Evolutionary conservation across 2,888 invertebrate species (phyloP), one percentile per base, ranked within the genome.

Genomic region (Acheta domesticus): DNA sequence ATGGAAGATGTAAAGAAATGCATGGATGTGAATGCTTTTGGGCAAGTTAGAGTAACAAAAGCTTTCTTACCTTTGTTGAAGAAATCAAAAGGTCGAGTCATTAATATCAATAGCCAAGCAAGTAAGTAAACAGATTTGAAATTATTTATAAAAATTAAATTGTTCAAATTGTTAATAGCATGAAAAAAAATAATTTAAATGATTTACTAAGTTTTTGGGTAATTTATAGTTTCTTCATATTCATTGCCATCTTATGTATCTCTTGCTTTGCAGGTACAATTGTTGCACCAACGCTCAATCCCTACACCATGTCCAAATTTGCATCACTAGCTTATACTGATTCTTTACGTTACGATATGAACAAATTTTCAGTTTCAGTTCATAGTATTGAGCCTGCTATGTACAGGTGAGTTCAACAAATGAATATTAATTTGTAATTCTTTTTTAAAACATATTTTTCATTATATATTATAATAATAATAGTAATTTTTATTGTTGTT

Each of bases 1-100:
- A 84, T 88, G 82, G 86, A 86, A 14, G 85, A 86, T 77, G 88
- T 86, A 83, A 81, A 83, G 62, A 82, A 83, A 23, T 83, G 84
- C 78, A 83, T 85, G 77, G 84, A 85, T 19, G 85, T 86, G n/a
- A 86, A 86, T 81, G 83, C 85, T 20, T 78, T 86, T 50, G 86
- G 86, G 0, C 83, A 84, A 16, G 83, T 85, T 23, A 80, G 86
- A 62, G 85, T 86, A 49, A 85, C 85, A 74, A 84, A 85, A 79
- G 83, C 83, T 12, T 86, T 86, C 82, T 82, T 86, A 49, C 86
- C 86, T 0, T 83, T 85, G 49, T 81, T 86, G 12, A 80, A 85
- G 11, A 81, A 83, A 50, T 62, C 78, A 36, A 78, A 62, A 73
- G 78, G 78, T 48, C 49, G 78, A 36, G 73, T 78, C 23, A 48